Conservation (phyloP, 2,797 vertebrate species). For the Nyctalus aviator region DNA sequence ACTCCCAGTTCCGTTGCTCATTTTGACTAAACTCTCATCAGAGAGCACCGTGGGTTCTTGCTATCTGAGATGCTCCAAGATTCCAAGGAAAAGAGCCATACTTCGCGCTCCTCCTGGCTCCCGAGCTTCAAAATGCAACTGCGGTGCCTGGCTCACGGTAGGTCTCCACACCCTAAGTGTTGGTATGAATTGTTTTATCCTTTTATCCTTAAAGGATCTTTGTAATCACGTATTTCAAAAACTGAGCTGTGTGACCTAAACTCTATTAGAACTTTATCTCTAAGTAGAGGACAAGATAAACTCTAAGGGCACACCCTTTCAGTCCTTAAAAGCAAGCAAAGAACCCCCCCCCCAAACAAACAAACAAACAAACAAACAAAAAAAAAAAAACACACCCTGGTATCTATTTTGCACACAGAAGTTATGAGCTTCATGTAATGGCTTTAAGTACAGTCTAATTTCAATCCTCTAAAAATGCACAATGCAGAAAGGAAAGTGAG, state of each 20-base stretch:
- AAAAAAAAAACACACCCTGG: neutral
- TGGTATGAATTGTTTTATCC: neutral
- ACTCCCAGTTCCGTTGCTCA: neutral
- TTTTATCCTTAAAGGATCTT: constrained; percentile 26
- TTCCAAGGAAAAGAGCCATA: neutral
- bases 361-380: neutral
- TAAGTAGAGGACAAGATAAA: constrained; percentile 38
- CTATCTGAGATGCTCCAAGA: neutral
- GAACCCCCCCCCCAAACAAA: too few relatives aligned
- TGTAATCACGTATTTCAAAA: constrained; percentile 31
- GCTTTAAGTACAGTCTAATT: constrained; percentile 35
- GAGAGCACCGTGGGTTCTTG: neutral
- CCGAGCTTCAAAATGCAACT: neutral
- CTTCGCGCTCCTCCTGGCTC: neutral
- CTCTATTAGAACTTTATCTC: constrained; percentile 2
- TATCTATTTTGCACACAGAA: constrained; percentile 34
- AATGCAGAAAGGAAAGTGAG: constrained; percentile 68
- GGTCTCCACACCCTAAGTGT: neutral
- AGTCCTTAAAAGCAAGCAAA: constrained; percentile 12
- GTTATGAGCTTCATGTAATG: constrained; percentile 16
- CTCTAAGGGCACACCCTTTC: neutral
- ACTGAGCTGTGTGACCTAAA: neutral
- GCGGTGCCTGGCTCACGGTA: neutral
- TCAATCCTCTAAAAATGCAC: constrained; percentile 43
- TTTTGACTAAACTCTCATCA: neutral